phyloP scores from a whole-genome alignment of 1,140 invertebrate genomes.

The Aradophagus sp. region DNA sequence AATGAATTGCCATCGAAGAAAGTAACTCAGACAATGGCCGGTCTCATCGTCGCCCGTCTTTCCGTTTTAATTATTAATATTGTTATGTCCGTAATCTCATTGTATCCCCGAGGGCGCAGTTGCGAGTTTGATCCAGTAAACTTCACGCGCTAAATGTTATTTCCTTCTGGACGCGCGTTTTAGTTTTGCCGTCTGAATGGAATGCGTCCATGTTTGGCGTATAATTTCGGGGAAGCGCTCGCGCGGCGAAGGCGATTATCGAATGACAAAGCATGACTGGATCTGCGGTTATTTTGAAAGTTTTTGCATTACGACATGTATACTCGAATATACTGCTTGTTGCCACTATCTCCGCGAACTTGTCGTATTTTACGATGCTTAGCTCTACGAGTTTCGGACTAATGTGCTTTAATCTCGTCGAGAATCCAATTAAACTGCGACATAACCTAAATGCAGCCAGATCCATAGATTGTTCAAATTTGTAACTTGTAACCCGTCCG shows the following conservation, averaged over 20 bases:
- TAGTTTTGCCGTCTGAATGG: constrained; percentile 32
- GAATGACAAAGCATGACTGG: constrained; percentile 37
- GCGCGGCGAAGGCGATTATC: constrained; percentile 34
- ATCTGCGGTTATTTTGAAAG: constrained; percentile 50
- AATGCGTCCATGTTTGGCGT: constrained; percentile 42
- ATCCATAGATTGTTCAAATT: constrained; percentile 51
- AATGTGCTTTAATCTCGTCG: constrained; percentile 65
- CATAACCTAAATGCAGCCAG: constrained; percentile 36
- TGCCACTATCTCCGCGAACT: constrained; percentile 61
- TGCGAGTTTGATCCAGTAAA: constrained; percentile 48
- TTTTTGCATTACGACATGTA: constrained; percentile 41
- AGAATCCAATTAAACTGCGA: constrained; percentile 70
- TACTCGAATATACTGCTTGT: constrained; percentile 37
- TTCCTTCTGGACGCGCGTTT: constrained; percentile 33
- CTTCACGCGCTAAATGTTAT: constrained; percentile 39
- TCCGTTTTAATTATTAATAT: constrained; percentile 46
- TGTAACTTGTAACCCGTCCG: constrained; percentile 24
- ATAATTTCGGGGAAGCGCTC: constrained; percentile 40
- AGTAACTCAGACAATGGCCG: too few relatives aligned
- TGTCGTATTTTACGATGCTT: constrained; percentile 42
- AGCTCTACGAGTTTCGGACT: constrained; percentile 48
- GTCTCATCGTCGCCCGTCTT: constrained; percentile 23
- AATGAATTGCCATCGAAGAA: too few relatives aligned
- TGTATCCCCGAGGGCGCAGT: constrained; percentile 30
- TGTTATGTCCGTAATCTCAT: constrained; percentile 42